Evolutionary conservation across 2,888 invertebrate species (phyloP).

Genomic region (Euproctis similis): DNA sequence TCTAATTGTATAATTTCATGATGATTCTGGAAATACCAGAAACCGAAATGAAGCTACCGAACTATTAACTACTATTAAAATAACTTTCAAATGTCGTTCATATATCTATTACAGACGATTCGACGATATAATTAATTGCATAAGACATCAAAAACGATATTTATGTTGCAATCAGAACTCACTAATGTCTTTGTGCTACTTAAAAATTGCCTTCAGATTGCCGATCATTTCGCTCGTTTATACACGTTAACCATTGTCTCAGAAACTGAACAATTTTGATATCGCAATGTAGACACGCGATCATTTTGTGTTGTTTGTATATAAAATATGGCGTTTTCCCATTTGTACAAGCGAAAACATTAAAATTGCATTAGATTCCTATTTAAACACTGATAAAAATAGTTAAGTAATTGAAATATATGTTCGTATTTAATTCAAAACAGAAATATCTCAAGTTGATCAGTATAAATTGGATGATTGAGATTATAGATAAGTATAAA

Average conservation of each 20-base stretch:
- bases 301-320: constrained; percentile 36
- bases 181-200: constrained; percentile 38
- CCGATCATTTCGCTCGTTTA: constrained; percentile 38
- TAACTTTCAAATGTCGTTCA: too few species aligned
- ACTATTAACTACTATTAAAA: too few species aligned
- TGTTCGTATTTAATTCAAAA: constrained; percentile 43
- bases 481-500: constrained; percentile 12
- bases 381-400: constrained; percentile 52
- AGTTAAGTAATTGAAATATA: constrained; percentile 53
- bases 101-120: too few species aligned
- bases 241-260: constrained; percentile 44
- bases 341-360: constrained; percentile 56
- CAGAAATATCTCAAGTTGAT: constrained; percentile 30
- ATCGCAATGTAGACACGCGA: constrained; percentile 44
- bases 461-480: constrained; percentile 12
- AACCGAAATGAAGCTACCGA: too few species aligned
- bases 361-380: constrained; percentile 66
- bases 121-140: too few species aligned
- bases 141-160: constrained; percentile 27
- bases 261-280: constrained; percentile 42
- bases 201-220: constrained; percentile 37
- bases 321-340: constrained; percentile 46
- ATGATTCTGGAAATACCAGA: too few species aligned
- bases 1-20: too few species aligned
- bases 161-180: constrained; percentile 23